Conservation (phyloP, 2,888 invertebrate species). For the Sepiola atlantica region DNA sequence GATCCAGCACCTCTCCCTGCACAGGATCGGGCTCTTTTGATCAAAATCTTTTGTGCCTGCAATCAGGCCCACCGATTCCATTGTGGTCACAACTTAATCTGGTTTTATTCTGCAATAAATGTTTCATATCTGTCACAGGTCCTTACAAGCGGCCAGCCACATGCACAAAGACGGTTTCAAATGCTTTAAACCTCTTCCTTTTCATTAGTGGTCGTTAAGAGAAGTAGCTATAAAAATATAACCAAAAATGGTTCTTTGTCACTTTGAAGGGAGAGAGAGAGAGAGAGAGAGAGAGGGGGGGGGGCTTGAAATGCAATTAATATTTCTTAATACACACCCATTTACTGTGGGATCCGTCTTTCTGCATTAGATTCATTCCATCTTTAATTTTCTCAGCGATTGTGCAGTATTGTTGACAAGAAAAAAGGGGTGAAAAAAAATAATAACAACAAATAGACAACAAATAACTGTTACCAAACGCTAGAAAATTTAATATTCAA, state of each 20-base stretch:
- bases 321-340: not conserved
- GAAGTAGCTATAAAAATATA: slow-evolving; percentile 44
- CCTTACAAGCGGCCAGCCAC: slow-evolving; percentile 40
- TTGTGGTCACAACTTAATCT: slow-evolving; percentile 40
- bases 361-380: not conserved
- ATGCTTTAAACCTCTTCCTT: slow-evolving; percentile 38
- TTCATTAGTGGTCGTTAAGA: slow-evolving; percentile 36
- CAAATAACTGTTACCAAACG: no score
- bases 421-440: no score
- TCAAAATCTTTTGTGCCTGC: not conserved
- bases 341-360: not conserved
- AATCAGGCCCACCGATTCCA: slow-evolving; percentile 37
- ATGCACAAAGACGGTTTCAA: slow-evolving; percentile 35
- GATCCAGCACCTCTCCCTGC: slow-evolving; percentile 39
- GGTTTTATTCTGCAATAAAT: slow-evolving; percentile 46
- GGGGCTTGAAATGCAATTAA: not conserved
- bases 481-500: no score
- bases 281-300: no score
- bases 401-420: no score
- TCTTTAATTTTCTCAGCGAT: not conserved
- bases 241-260: not conserved
- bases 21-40: slow-evolving; percentile 15
- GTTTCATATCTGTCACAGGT: slow-evolving; percentile 45
- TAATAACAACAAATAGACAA: no score
- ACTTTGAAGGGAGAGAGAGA: not conserved